Conservation (phyloP, 2,888 invertebrate genomes). For the Thysanoteuthis rhombus region DNA sequence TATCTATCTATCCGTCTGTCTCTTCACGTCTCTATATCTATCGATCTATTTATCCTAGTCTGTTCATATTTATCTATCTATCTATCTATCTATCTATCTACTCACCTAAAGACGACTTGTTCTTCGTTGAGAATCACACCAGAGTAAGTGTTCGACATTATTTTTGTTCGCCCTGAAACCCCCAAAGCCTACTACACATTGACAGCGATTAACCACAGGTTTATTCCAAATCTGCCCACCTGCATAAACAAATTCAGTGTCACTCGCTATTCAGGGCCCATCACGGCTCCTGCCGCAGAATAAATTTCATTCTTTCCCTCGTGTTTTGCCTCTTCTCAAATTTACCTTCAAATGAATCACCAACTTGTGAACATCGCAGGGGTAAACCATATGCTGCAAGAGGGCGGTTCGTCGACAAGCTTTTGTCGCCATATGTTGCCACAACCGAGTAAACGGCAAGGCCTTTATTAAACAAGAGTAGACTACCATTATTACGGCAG, state of each 20-base stretch:
- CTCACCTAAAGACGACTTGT: not conserved
- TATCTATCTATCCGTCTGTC: too few relatives aligned
- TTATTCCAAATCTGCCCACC: not conserved
- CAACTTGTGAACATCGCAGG: not conserved
- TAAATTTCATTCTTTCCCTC: not conserved
- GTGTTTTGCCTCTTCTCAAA: not conserved
- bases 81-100: not conserved
- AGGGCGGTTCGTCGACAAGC: not conserved
- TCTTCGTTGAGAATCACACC: not conserved
- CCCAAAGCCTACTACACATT: not conserved
- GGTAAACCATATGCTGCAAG: not conserved
- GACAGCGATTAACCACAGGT: not conserved
- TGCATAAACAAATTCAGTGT: not conserved
- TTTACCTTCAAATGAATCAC: not conserved
- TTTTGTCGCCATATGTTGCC: not conserved
- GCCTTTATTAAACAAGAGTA: not conserved
- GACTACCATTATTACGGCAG: too few relatives aligned
- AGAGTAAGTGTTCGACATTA: not conserved
- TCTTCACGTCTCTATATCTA: too few relatives aligned
- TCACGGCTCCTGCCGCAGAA: not conserved
- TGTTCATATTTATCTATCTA: not conserved
- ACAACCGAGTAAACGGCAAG: not conserved
- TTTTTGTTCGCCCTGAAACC: not conserved
- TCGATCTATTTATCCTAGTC: too few relatives aligned
- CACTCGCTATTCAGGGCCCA: not conserved